Evolutionary conservation across 2,888 invertebrate species (phyloP).

Genomic region (Odontocerum albicorne): DNA sequence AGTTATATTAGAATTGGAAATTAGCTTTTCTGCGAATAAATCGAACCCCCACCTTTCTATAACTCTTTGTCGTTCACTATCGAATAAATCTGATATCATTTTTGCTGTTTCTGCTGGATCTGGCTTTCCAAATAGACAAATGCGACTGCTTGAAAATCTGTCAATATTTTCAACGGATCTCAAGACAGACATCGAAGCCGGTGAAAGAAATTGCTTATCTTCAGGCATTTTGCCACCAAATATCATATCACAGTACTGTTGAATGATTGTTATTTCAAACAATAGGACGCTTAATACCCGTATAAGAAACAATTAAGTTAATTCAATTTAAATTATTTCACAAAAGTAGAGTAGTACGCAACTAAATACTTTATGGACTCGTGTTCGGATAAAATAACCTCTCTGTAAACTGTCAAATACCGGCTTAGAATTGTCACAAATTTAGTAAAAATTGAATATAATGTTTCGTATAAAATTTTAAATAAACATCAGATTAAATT

Average conservation of each 20-base stretch:
- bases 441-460: too few relatives aligned
- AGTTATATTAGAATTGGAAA: neutral
- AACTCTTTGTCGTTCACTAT: conserved; percentile 24
- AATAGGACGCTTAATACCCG: too few relatives aligned
- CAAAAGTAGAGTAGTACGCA: too few relatives aligned
- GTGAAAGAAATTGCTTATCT: conserved; percentile 17
- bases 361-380: too few relatives aligned
- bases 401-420: too few relatives aligned
- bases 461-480: too few relatives aligned
- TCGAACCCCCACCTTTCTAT: conserved; percentile 31
- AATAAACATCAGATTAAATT: too few relatives aligned
- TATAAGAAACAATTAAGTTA: conserved; percentile 12
- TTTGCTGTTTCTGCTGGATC: conserved; percentile 14
- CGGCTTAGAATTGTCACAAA: too few relatives aligned
- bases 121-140: conserved; percentile 33
- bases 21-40: conserved; percentile 21
- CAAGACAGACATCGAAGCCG: conserved; percentile 20
- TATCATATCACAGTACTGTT: conserved; percentile 16
- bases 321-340: too few relatives aligned
- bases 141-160: conserved; percentile 15
- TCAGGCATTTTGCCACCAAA: conserved; percentile 18
- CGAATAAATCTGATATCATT: conserved; percentile 26
- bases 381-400: too few relatives aligned
- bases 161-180: conserved; percentile 26
- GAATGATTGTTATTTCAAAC: too few relatives aligned